Base-by-base conservation (phyloP, 2,797 vertebrate genomes). In the Xyrichtys novacula region DNA sequence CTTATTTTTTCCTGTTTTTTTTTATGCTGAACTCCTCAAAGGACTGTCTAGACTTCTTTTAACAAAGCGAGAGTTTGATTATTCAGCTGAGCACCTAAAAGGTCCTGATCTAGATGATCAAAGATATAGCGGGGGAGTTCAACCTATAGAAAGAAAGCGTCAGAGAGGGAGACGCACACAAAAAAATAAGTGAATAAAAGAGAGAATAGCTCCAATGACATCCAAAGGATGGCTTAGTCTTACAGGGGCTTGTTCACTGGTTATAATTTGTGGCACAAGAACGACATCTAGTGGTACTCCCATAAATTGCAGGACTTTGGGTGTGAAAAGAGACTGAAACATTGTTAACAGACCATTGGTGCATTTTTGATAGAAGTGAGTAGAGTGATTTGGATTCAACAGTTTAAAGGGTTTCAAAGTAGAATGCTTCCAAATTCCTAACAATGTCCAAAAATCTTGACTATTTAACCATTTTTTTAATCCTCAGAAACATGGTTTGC, bases 241-340 rank as follows among this genome's bases (percentile, higher is more conserved):
- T 3, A n/a, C 3, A 12, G 3, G 2, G 25, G 2, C 22, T 53
- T 6, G 39, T 6, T 28, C 55, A 31, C 26, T n/a, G 6, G 31
- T 28, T 28, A 8, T 15, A 26, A 56, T 82, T 58, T 65, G 65
- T 71, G 46, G 74, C 29, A 58, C 29, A 31, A 73, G 11, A 25
- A 39, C 22, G 85, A 79, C 89, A 84, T 73, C 88, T 87, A 76
- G 78, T 81, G 89, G 80, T 38, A 1, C 0, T 5, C 1, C 2
- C 26, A 25, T 29, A 20, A 64, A 10, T 32, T 38, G 42, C 64
- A 77, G 50, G 25, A 47, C 6, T 2, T 1, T 1, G 10, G n/a
- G n/a, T n/a, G n/a, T n/a, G n/a, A n/a, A n/a, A n/a, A n/a, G n/a
- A n/a, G n/a, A n/a, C n/a, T n/a, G n/a, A n/a, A n/a, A n/a, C n/a